Evolutionary conservation across 1,140 invertebrate species (phyloP), one percentile per base, ranked within the genome.

Genomic region (Drosophila varians): DNA sequence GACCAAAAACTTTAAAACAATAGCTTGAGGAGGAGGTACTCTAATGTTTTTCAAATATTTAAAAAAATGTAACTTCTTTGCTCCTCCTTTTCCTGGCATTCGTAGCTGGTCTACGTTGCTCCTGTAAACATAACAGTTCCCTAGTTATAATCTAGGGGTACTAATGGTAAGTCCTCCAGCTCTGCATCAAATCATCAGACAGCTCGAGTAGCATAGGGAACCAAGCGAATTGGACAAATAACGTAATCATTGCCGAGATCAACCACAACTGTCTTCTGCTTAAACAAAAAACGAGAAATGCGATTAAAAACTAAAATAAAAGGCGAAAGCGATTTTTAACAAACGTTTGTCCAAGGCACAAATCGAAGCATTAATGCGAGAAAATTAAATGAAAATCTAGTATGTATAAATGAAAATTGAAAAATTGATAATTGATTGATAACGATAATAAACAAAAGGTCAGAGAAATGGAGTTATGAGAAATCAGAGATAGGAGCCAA

Each of bases 381-480:
- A 70, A 69, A 60, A 49, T 65, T 52, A 45, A 79, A 64, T 28
- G 58, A 74, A 74, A 83, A 73, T 61, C 70, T 77, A 83, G 74
- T 53, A 72, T 87, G 76, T 79, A 75, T 62, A 77, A 76, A 77
- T 46, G 46, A 68, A 52, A 52, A 77, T 47, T 60, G 51, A 54
- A 74, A 77, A 74, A 77, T 65, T 62, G 57, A 87, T 76, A 83
- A 83, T 86, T 83, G 65, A 69, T 83, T 83, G 70, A 69, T 83
- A 77, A 60, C 56, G 73, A 80, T 72, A 82, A 80, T 76, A 79
- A 80, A 68, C 11, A 7, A 56, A 70, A 74, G 16, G 51, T 23
- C 23, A 42, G 23, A 36, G 46, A 53, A 25, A 57, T 34, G 23
- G 23, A 49, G 25, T 25, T 46, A 34, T 40, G 12, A 26, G 28